Percentiles rank a stretch among this genome's conserved stretches.
These are phyloP conservation scores for Chanos chanos DNA, from an alignment of 2,797 vertebrate species.

Conservation along the genomic window DNA sequence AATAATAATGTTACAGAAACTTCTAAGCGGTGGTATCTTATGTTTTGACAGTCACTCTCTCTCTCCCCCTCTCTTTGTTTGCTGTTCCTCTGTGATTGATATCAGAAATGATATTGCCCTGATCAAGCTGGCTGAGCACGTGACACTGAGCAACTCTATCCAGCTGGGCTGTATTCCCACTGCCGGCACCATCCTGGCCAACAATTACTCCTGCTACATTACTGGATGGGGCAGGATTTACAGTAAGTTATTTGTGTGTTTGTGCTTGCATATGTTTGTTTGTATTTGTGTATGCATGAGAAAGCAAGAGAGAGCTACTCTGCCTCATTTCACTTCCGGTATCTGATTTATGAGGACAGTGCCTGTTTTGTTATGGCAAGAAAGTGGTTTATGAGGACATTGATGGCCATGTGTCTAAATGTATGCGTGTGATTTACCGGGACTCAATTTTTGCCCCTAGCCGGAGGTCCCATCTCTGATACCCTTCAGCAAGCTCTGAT, in stretches of 20 bases:
- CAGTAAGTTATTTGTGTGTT: too few relatives aligned
- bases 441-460: conserved; percentile 62
- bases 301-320: too few relatives aligned
- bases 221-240: conserved; percentile 74
- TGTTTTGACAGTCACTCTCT: neutral
- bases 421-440: neutral
- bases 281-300: neutral
- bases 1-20: too few relatives aligned
- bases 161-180: conserved; percentile 69
- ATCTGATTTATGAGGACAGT: too few relatives aligned
- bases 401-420: neutral
- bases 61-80: neutral
- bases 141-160: conserved; percentile 67
- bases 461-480: conserved; percentile 81
- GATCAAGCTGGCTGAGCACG: conserved; percentile 75
- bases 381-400: too few relatives aligned
- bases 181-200: conserved; percentile 60
- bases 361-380: too few relatives aligned
- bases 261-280: too few relatives aligned
- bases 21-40: too few relatives aligned
- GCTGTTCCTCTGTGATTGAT: neutral
- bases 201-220: conserved; percentile 75
- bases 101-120: conserved; percentile 73
- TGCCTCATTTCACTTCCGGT: too few relatives aligned
- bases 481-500: conserved; percentile 88